Conservation (phyloP, 2,113 vertebrate genomes). For the Cyphomyrus plagiostoma region DNA sequence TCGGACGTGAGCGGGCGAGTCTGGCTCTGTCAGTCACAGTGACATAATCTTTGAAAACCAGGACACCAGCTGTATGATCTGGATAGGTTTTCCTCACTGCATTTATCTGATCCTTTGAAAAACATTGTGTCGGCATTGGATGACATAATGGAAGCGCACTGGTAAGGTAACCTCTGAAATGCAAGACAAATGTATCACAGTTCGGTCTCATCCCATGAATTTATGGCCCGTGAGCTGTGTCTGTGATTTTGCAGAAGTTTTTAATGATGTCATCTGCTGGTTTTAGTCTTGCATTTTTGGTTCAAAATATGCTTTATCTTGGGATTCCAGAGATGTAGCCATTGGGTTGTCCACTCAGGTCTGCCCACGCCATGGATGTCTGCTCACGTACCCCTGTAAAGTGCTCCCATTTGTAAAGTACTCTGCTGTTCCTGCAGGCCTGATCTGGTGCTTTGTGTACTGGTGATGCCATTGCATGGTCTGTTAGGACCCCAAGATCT, state of each 20-base stretch:
- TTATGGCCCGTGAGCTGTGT: not conserved
- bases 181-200: not conserved
- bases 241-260: not conserved
- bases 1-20: not conserved
- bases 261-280: not conserved
- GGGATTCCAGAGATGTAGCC: not conserved
- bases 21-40: not conserved
- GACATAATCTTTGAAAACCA: not conserved
- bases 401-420: not conserved
- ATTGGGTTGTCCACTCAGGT: not conserved
- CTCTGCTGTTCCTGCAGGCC: not conserved
- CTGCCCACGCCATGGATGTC: not conserved
- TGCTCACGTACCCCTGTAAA: not conserved
- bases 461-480: not conserved
- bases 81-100: not conserved
- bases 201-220: not conserved
- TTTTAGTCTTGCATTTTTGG: not conserved
- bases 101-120: not conserved
- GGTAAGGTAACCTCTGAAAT: slow-evolving; percentile 1
- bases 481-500: not conserved
- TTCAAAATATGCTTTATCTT: not conserved
- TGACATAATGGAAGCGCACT: not conserved
- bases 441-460: not conserved
- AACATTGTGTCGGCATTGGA: not conserved
- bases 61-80: not conserved